These are phyloP conservation scores for Lophura nycthemera DNA, from an alignment of 2,113 vertebrate species.

Conservation along the genomic window DNA sequence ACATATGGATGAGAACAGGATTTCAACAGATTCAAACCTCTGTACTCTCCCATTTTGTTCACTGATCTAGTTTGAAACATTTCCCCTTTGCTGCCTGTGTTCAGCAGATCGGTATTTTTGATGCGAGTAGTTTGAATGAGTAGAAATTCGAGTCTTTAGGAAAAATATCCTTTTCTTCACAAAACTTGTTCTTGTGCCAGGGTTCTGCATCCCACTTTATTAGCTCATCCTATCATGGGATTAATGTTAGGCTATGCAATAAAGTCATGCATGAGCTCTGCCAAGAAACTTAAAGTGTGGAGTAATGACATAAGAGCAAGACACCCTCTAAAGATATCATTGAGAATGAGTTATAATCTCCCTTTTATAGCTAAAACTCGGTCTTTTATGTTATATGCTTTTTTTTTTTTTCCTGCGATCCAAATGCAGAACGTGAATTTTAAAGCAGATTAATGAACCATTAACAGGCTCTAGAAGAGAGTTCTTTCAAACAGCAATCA, in stretches of 20 bases:
- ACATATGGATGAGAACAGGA: neutral
- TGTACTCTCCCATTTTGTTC: neutral
- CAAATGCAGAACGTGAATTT: conserved; percentile 70
- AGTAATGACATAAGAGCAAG: conserved; percentile 58
- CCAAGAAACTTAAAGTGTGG: conserved; percentile 18
- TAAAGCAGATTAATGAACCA: conserved; percentile 79
- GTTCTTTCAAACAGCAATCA: conserved; percentile 69
- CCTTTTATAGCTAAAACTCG: conserved; percentile 67
- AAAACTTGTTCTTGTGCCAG: neutral
- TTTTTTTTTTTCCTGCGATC: conserved; percentile 41
- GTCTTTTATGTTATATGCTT: conserved; percentile 55
- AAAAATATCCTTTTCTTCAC: conserved; percentile 6
- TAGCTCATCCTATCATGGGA: conserved; percentile 8
- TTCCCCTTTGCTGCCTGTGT: neutral
- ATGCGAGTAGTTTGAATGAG: neutral
- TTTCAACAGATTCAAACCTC: neutral
- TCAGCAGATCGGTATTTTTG: neutral
- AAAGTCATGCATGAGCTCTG: conserved; percentile 38
- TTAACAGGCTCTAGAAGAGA: conserved; percentile 68
- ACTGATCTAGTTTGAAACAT: neutral
- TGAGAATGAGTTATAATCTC: conserved; percentile 65
- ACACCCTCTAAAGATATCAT: conserved; percentile 62
- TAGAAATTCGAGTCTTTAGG: neutral
- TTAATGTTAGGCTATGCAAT: conserved; percentile 40
- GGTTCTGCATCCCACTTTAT: neutral